Base-by-base conservation (phyloP, 2,113 vertebrate genomes). In the Petrocephalus microphthalmus region DNA sequence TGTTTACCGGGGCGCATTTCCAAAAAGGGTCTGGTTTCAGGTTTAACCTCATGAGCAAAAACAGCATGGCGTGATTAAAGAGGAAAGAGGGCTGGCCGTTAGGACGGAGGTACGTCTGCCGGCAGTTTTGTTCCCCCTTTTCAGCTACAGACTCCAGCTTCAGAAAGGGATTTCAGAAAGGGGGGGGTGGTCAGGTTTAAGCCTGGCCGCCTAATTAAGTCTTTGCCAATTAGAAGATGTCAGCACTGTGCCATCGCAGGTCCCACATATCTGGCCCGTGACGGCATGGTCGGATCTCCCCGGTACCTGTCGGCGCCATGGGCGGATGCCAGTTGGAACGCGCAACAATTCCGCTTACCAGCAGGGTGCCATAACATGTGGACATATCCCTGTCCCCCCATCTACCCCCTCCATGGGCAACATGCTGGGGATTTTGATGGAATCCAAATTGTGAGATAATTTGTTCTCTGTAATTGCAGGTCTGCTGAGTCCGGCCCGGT, bases 401-500 rank as follows among this genome's bases (percentile, higher is more conserved):
- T 67, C 25, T 10, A 3, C n/a, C 60, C n/a, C 60, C n/a, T 83
- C 87, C 89, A 89, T 82, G 67, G 56, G 88, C 88, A 45, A 20
- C 22, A 4, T 64, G 64, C 84, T 90, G 84, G 89, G 84, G 88
- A 84, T n/a, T 90, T 85, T 86, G 89, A 91, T 33, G n/a, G 85
- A 82, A 92, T 93, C 91, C 89, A 90, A 94, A 92, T 90, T 90
- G 90, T 91, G 87, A 85, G 64, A 93, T 93, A 87, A 92, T 93
- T 93, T 91, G 42, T 88, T 84, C 67, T 88, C 90, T 91, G 2
- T 94, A 93, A 93, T 94, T 90, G 90, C 89, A 93, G 92, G 92
- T 90, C 91, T 89, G 91, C 90, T 90, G 88, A 64, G 90, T 91
- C 90, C 91, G 82, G 90, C 88, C 86, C 88, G 93, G 92, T 94